Base-by-base conservation (phyloP, 2,113 vertebrate genomes). In the Colius striatus region DNA sequence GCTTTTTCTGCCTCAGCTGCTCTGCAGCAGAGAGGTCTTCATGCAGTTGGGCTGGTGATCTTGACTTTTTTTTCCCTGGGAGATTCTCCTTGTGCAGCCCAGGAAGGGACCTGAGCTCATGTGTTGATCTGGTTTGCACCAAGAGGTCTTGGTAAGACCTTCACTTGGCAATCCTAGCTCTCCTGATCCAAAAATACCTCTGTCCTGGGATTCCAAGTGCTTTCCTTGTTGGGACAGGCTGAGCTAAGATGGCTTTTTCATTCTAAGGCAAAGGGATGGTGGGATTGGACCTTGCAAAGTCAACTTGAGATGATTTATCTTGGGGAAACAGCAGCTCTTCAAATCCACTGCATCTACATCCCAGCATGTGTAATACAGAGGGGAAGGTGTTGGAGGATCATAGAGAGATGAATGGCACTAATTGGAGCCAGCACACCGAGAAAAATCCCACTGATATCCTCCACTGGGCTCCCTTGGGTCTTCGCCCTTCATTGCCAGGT, bases 301-400 rank as follows among this genome's bases (percentile, higher is more conserved):
- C 77, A 78, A 41, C 21, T n/a, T 84, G 48, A 92, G 73, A 8
- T 23, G 18, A 72, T 16, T 74, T 1, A 0, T 41, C 8, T 9
- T 36, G 53, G 87, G 48, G 21, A 78, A 88, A 38, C 18, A 77
- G 34, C 17, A 78, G 27, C 20, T 74, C 15, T 25, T 81, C 17
- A n/a, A 51, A 1, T 1, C 10, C 16, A n/a, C 30, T 77, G n/a
- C 6, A 43, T 12, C 30, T 72, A 32, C 21, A 29, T 6, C 17
- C 18, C 48, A 84, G 47, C 25, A 73, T 0, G 1, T 29, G 5
- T 8, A 6, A 36, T 21, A 53, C 1, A 11, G 20, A 82, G 19
- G 8, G 34, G 20, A 70, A 65, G 8, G 15, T 30, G 15, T 4
- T 71, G 85, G 18, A 77, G 19, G 26, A 74, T 38, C 16, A 74